phyloP scores from a whole-genome alignment of 2,888 invertebrate species.

The Drosophila affinis region DNA sequence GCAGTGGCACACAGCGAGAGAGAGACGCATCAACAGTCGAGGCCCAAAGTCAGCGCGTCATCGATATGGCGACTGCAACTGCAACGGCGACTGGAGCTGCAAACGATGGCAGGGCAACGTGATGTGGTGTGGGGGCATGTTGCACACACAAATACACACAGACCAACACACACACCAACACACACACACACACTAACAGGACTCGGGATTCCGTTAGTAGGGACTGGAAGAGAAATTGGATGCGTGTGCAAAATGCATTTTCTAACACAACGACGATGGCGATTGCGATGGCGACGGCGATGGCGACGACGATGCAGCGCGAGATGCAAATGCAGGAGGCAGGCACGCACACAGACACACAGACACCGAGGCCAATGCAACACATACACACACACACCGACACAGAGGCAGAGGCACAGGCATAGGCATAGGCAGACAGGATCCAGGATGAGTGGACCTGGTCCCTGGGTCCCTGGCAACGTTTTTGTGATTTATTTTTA shows the following conservation, averaged over 20 bases:
- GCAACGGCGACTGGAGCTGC: constrained; percentile 3
- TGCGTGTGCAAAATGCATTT: constrained; percentile 80
- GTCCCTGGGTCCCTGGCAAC: constrained; percentile 56
- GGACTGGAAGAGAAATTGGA: constrained; percentile 71
- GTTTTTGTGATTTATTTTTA: constrained; percentile 84
- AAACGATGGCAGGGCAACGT: no score
- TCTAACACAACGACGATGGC: constrained; percentile 62
- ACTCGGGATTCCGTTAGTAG: constrained; percentile 27
- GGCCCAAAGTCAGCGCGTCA: constrained; percentile 77
- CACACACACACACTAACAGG: background rate
- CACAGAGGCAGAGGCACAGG: constrained; percentile 9
- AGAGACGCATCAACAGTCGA: constrained; percentile 66
- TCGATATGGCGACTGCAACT: constrained; percentile 58
- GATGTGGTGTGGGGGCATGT: background rate
- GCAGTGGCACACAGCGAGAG: constrained; percentile 4
- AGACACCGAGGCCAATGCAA: no score
- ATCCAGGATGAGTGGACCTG: constrained; percentile 20
- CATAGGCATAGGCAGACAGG: constrained; percentile 33
- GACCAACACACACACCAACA: background rate
- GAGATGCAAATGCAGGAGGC: constrained; percentile 69
- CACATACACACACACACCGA: constrained; percentile 7
- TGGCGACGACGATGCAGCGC: constrained; percentile 54
- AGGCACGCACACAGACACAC: constrained; percentile 10
- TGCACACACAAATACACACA: constrained; percentile 1
- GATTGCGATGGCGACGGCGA: constrained; percentile 15